Conservation (phyloP, 30 jellyfish, hydroid and myxozoan species). For the Pelagia noctiluca region DNA sequence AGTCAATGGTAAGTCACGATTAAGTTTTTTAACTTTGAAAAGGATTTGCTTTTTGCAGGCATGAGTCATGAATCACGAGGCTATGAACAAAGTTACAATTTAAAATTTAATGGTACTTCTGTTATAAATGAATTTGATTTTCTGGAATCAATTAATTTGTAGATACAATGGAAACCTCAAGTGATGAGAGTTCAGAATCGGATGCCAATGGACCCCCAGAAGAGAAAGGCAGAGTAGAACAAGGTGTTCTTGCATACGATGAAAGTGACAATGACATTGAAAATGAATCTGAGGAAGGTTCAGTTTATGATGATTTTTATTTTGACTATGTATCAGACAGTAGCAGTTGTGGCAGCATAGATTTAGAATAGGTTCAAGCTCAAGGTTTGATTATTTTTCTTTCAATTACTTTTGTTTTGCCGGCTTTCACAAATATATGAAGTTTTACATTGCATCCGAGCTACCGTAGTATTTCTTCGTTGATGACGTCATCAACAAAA, state of each 20-base stretch:
- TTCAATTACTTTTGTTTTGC: neutral
- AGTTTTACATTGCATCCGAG: neutral
- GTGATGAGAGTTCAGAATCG: conserved; percentile 36
- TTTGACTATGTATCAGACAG: neutral
- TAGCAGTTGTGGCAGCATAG: conserved; percentile 30
- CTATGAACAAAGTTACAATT: conserved; percentile 17
- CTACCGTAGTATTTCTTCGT: neutral
- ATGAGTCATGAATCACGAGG: no score
- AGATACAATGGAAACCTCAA: conserved; percentile 24
- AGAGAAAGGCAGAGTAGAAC: conserved; percentile 17
- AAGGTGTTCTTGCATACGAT: neutral
- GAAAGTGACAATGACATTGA: neutral
- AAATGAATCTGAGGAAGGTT: neutral
- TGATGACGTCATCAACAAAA: neutral
- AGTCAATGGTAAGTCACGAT: conserved; percentile 34
- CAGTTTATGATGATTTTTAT: neutral
- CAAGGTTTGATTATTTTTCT: conserved; percentile 21
- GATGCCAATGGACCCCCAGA: conserved; percentile 30
- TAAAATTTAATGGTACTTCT: conserved; percentile 14
- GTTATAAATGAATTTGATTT: conserved; percentile 9
- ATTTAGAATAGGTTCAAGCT: no score
- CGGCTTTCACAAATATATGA: neutral
- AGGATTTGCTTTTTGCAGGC: conserved; percentile 13
- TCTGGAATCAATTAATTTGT: neutral
- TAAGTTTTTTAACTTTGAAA: neutral